Percentiles rank a stretch among this genome's conserved stretches.
Conservation (phyloP, 2,797 vertebrate genomes). For the Melopsittacus undulatus region DNA sequence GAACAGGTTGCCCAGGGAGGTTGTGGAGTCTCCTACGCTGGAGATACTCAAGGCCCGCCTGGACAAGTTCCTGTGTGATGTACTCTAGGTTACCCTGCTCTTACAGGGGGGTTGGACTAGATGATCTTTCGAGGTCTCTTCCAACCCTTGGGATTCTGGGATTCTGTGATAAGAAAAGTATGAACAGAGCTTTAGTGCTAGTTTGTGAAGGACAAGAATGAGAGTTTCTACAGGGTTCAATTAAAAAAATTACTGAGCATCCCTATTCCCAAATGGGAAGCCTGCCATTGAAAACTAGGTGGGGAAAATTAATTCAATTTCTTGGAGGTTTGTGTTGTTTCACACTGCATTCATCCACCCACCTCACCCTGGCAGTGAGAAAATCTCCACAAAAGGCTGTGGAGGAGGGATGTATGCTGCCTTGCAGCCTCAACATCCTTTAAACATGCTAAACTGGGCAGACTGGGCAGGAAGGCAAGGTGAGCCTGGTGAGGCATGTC, state of each 20-base stretch:
- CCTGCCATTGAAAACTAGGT: not conserved
- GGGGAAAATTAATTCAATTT: not conserved
- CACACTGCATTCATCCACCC: not conserved
- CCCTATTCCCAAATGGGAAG: not conserved
- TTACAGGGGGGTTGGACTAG: too few relatives aligned
- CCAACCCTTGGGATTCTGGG: too few relatives aligned
- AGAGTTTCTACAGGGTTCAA: not conserved
- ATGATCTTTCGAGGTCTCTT: too few relatives aligned
- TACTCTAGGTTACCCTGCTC: too few relatives aligned
- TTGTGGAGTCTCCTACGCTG: too few relatives aligned
- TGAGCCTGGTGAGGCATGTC: not conserved
- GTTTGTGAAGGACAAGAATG: not conserved
- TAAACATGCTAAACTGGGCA: not conserved
- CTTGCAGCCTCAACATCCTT: not conserved
- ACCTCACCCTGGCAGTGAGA: not conserved
- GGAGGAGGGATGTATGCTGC: not conserved
- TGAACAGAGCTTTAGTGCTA: not conserved
- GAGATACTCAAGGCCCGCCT: too few relatives aligned
- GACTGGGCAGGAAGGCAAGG: not conserved
- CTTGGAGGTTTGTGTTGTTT: not conserved
- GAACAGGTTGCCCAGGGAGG: too few relatives aligned
- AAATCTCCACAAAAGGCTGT: not conserved
- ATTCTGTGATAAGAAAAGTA: not conserved
- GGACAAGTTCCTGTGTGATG: too few relatives aligned
- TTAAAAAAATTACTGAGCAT: not conserved